Evolutionary conservation across 2,888 invertebrate species (phyloP).

Genomic region (Diploptera punctata): DNA sequence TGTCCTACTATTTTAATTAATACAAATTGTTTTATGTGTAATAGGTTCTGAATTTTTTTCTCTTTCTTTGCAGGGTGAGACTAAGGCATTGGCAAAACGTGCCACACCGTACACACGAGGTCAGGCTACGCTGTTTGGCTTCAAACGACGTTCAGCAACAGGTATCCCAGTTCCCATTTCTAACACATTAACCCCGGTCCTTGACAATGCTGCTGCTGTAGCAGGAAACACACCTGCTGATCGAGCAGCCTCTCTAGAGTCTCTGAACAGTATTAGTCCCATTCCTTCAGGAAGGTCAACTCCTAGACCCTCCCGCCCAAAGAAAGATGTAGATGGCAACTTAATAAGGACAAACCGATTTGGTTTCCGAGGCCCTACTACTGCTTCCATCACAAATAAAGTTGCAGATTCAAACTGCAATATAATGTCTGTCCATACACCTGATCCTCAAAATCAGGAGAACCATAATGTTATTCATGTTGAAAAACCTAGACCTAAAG

Average conservation of each 20-base stretch:
- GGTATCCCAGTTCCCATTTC: constrained; percentile 49
- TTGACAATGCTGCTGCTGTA: constrained; percentile 36
- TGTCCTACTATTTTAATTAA: too few relatives aligned
- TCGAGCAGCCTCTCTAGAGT: constrained; percentile 49
- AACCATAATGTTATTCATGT: constrained; percentile 18
- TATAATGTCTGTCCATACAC: constrained; percentile 26
- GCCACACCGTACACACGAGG: constrained; percentile 63
- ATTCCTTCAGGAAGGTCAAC: constrained; percentile 69
- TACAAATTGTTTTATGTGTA: too few relatives aligned
- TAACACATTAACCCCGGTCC: constrained; percentile 45
- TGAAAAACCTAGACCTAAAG: constrained; percentile 35
- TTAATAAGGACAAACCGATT: constrained; percentile 70
- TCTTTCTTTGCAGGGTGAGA: constrained; percentile 61
- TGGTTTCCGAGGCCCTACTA: constrained; percentile 68
- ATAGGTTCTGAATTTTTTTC: too few relatives aligned
- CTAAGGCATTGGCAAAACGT: constrained; percentile 52
- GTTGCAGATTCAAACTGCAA: constrained; percentile 69
- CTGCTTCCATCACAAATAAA: constrained; percentile 70
- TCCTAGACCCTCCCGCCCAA: constrained; percentile 68
- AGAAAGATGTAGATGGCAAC: constrained; percentile 67
- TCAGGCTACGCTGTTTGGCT: constrained; percentile 85
- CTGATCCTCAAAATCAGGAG: constrained; percentile 17
- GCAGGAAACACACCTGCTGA: not conserved
- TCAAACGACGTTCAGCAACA: constrained; percentile 69
- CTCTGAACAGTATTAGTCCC: constrained; percentile 50